Evolutionary conservation across 2,113 vertebrate genomes (phyloP), one percentile per base, ranked within the genome.

Genomic region (Anarrhichthys ocellatus): DNA sequence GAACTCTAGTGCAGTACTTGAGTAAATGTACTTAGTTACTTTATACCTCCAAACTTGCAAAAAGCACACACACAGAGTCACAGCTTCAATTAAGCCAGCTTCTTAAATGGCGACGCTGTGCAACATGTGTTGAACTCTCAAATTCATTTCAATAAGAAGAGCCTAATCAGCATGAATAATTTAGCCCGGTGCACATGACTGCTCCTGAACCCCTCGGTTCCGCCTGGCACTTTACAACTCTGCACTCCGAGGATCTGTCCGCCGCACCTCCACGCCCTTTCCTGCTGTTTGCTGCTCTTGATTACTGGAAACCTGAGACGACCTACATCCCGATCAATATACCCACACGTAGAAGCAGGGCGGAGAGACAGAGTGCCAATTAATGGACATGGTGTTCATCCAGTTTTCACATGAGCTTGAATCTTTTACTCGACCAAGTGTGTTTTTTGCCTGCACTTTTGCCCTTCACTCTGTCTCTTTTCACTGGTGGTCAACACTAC

Each of bases 91-190:
- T 94, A 90, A 87, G 90, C 83, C 18, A 80, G 89, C 83, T 87
- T 94, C 73, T 65, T 34, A 86, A 93, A 93, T 90, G 92, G 93
- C 87, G 90, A 90, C 88, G 89, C 95, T 91, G 76, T 52, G 73
- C 73, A 78, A 82, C 95, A 95, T 94, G 95, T 96, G 94, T 92
- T 94, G 70, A 93, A 90, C 89, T 92, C 66, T 83, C 91, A 88
- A 91, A 91, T 94, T 94, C 78, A 91, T 96, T 96, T 95, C 77
- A 95, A 95, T 95, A 94, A 95, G 94, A 96, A 88, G 90, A 82
- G 76, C 79, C 87, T 95, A 94, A 96, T 96, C 93, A 92, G 90
- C 93, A 94, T 96, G 93, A 96, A 97, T 97, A 96, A 97, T 96
- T 96, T 91, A 96, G 48, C 52, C 58, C 58, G 73, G 78, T 77